Evolutionary conservation across 2,113 vertebrate species (phyloP).

Genomic region (Tupaia chinensis): DNA sequence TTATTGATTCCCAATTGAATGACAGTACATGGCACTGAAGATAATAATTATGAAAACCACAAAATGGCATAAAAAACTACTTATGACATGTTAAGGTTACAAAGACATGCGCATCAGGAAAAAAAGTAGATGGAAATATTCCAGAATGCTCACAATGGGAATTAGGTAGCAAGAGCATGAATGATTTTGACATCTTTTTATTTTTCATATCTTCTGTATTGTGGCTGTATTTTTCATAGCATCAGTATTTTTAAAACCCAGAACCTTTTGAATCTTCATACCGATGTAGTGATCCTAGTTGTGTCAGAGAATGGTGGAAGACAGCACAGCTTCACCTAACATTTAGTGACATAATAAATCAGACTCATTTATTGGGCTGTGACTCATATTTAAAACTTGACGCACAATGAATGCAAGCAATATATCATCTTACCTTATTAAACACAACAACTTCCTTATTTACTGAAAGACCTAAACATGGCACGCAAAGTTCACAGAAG

Average conservation of each 20-base stretch:
- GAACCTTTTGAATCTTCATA: background rate
- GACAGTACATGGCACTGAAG: no score
- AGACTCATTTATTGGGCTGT: background rate
- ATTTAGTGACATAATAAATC: background rate
- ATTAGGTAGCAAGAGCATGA: background rate
- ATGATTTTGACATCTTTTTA: background rate
- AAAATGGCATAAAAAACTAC: background rate
- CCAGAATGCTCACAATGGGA: background rate
- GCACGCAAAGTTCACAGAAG: background rate
- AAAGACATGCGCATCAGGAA: background rate
- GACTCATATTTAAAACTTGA: slow-evolving; percentile 36
- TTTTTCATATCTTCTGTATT: background rate
- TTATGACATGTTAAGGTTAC: background rate
- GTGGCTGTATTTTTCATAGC: background rate
- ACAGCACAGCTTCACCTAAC: background rate
- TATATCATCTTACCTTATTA: background rate
- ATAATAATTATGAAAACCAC: background rate
- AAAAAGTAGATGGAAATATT: background rate
- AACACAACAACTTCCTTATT: slow-evolving; percentile 30
- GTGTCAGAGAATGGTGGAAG: background rate
- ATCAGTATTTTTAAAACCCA: background rate
- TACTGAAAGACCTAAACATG: background rate
- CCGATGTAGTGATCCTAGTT: background rate
- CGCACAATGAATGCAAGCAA: background rate
- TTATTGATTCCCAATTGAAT: background rate